These are phyloP conservation scores for Drosophila albomicans DNA, from an alignment of 1,140 invertebrate species.

Conservation along the genomic window DNA sequence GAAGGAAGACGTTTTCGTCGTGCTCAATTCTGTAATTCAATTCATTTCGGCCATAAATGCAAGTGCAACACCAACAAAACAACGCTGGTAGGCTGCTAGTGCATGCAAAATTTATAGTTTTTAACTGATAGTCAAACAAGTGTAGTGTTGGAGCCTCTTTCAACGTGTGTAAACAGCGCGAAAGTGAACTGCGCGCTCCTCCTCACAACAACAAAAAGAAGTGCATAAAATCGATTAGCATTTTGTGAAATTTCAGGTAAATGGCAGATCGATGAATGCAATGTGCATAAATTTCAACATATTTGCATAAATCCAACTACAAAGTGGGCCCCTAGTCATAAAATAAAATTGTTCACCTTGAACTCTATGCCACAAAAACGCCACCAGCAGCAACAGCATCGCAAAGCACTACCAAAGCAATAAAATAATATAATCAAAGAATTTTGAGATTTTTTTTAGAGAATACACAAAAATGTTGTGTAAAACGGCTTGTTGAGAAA, in stretches of 20 bases:
- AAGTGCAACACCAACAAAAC: slow-evolving; percentile 37
- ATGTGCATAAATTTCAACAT: slow-evolving; percentile 25
- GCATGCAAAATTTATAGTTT: slow-evolving; percentile 37
- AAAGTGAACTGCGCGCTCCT: slow-evolving; percentile 10
- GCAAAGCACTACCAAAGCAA: slow-evolving; percentile 24
- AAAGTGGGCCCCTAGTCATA: background rate
- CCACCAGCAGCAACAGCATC: background rate
- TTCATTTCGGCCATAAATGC: slow-evolving; percentile 40
- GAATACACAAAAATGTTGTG: slow-evolving; percentile 14
- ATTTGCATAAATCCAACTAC: background rate
- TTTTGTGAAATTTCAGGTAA: slow-evolving; percentile 43
- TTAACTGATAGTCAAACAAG: background rate
- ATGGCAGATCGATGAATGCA: slow-evolving; percentile 43
- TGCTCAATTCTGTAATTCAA: slow-evolving; percentile 12
- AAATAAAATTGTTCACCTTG: slow-evolving; percentile 56
- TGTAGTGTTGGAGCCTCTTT: background rate
- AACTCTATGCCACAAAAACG: slow-evolving; percentile 34
- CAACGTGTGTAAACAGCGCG: background rate
- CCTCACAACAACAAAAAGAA: background rate
- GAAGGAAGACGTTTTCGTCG: slow-evolving; percentile 17
- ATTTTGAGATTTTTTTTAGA: too few species aligned
- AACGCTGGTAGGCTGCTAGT: slow-evolving; percentile 23
- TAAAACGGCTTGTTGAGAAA: slow-evolving; percentile 4
- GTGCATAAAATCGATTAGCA: slow-evolving; percentile 44
- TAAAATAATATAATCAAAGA: slow-evolving; percentile 10